These are phyloP conservation scores for Rachycentron canadum DNA, from an alignment of 2,797 vertebrate species.

Conservation along the genomic window DNA sequence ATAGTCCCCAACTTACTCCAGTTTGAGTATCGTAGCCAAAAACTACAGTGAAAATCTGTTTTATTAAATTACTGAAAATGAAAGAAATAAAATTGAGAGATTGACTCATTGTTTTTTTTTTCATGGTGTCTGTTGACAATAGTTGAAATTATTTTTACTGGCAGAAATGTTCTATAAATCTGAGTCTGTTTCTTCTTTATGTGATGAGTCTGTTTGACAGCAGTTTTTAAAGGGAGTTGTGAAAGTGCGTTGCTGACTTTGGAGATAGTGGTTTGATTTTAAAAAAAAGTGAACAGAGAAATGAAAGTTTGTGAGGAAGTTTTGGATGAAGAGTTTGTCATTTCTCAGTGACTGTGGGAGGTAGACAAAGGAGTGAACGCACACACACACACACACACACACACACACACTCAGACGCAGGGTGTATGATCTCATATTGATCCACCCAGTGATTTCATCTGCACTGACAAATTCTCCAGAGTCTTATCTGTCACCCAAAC, in stretches of 20 bases:
- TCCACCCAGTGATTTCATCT: slow-evolving; percentile 68
- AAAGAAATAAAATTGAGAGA: neutral
- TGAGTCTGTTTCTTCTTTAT: neutral
- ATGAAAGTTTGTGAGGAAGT: neutral
- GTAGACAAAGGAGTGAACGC: slow-evolving; percentile 37
- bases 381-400: slow-evolving; percentile 27
- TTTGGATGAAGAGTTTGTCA: slow-evolving; percentile 29
- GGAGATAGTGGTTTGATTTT: neutral
- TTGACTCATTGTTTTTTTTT: neutral
- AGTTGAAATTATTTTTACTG: neutral
- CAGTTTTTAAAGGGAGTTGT: neutral
- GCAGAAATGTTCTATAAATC: neutral
- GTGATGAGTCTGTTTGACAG: neutral
- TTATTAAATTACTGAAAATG: neutral
- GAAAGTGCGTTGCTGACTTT: neutral
- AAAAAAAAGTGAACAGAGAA: neutral
- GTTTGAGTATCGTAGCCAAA: neutral
- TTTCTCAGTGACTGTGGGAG: slow-evolving; percentile 47
- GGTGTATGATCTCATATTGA: slow-evolving; percentile 70
- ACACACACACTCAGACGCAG: slow-evolving; percentile 12
- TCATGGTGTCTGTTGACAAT: neutral
- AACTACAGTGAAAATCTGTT: too few relatives aligned
- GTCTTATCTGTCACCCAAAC: slow-evolving; percentile 19
- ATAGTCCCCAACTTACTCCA: neutral
- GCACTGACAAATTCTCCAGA: slow-evolving; percentile 19